These are phyloP conservation scores for Trilocha varians DNA, from an alignment of 2,888 invertebrate genomes.

Conservation along the genomic window DNA sequence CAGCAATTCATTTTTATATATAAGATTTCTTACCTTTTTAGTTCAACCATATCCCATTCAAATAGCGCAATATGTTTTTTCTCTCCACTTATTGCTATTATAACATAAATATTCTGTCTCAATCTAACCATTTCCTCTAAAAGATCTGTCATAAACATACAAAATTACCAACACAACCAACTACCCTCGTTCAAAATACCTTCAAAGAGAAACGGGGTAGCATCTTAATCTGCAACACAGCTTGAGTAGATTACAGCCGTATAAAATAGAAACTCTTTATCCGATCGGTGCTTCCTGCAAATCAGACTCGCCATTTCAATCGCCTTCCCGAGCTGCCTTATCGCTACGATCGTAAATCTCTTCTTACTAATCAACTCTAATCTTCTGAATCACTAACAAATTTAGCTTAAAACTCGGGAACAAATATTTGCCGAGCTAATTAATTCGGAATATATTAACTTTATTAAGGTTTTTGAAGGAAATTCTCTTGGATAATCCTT, in stretches of 20 bases:
- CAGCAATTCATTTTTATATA: too few relatives aligned
- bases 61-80: too few relatives aligned
- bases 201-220: not conserved
- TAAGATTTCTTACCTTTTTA: too few relatives aligned
- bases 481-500: too few relatives aligned
- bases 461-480: not conserved
- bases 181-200: too few relatives aligned
- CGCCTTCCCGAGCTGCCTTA: constrained; percentile 15
- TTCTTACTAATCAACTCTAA: constrained; percentile 15
- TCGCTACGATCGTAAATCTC: constrained; percentile 22
- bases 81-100: too few relatives aligned
- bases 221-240: too few relatives aligned
- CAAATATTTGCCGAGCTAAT: not conserved
- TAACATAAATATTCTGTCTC: too few relatives aligned
- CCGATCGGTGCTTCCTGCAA: constrained; percentile 14
- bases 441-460: not conserved
- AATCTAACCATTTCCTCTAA: too few relatives aligned
- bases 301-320: constrained; percentile 19
- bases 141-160: too few relatives aligned
- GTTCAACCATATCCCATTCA: too few relatives aligned
- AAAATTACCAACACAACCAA: too few relatives aligned
- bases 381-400: constrained; percentile 13
- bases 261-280: constrained; percentile 2
- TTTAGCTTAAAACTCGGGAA: not conserved
- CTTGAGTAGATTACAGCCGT: not conserved